Evolutionary conservation across 64 coral and sea anemone species (phyloP), one percentile per base, ranked within the genome.

Genomic region (Montipora capricornis): DNA sequence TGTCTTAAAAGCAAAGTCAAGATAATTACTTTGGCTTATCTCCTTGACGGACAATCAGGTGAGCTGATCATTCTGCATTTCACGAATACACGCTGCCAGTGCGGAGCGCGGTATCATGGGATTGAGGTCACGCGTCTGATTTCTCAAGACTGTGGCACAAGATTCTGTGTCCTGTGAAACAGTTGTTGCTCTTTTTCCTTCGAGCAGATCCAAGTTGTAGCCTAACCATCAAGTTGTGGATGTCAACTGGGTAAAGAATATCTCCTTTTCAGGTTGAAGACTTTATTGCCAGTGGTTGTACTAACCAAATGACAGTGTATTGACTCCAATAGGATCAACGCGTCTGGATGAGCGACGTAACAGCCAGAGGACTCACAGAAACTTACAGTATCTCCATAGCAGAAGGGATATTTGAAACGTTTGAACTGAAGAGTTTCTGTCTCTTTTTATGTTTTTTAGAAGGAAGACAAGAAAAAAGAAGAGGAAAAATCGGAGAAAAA

Each of bases 401-500:
- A 4, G 8, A 14, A 11, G 0, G 5, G 11, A 47, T 5, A 13
- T 3, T 46, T 46, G 0, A 10, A 13, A 50, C 17, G 19, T 50
- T 45, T 22, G 0, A 10, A 12, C 66, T 86, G 46, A 86, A 44
- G 22, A 20, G 48, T 50, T 47, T 19, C 12, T 6, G 14, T 86
- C 46, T 86, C 71, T 73, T 78, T 9, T 71, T 15, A 51, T 86
- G 53, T 11, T 68, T 91, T 20, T 75, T 79, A 98, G 96, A 98
- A 95, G 84, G 96, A 98, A 79, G 96, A 98, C 91, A 98, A 95
- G 88, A 94, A 95, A 80, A 90, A 87, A 68, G 93, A 95, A 90
- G 93, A 98, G 73, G 96, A 95, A 81, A 84, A 85, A 1, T 86
- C 94, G 53, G 91, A 98, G 73, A 68, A 75, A 70, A 82, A 96